These are phyloP conservation scores for Hirudinaria manillensis DNA, from an alignment of 2,888 invertebrate species.

Conservation along the genomic window DNA sequence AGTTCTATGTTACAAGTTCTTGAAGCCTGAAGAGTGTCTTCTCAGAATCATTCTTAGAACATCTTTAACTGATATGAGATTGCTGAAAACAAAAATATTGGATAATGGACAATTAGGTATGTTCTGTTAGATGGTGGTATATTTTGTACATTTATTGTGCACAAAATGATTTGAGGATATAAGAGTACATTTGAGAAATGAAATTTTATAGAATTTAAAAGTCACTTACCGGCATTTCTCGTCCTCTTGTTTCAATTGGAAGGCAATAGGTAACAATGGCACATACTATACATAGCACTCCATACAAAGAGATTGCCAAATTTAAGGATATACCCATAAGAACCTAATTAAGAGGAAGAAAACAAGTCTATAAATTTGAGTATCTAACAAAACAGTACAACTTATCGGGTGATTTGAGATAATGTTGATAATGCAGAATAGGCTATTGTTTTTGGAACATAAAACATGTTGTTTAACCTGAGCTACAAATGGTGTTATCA, in stretches of 20 bases:
- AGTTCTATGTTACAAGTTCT: not conserved
- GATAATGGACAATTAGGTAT: not conserved
- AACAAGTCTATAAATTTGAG: not conserved
- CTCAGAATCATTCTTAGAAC: not conserved
- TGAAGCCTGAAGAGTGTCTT: no score
- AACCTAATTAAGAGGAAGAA: slow-evolving; percentile 58
- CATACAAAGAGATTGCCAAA: slow-evolving; percentile 71
- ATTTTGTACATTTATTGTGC: no score
- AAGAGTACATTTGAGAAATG: no score
- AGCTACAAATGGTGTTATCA: slow-evolving; percentile 87
- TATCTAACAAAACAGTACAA: no score
- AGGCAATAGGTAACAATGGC: slow-evolving; percentile 71
- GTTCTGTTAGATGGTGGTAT: not conserved
- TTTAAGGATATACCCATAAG: slow-evolving; percentile 69
- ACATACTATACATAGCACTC: slow-evolving; percentile 69
- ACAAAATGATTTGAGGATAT: no score
- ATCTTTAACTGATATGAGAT: not conserved
- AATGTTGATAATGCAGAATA: no score
- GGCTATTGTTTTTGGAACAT: no score
- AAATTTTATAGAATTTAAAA: not conserved
- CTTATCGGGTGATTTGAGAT: no score
- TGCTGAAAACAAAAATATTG: slow-evolving; percentile 8
- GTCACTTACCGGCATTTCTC: slow-evolving; percentile 52
- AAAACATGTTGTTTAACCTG: no score
- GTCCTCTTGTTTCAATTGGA: slow-evolving; percentile 77